Evolutionary conservation across 2,888 invertebrate species (phyloP).

Genomic region (Escarpia spicata): DNA sequence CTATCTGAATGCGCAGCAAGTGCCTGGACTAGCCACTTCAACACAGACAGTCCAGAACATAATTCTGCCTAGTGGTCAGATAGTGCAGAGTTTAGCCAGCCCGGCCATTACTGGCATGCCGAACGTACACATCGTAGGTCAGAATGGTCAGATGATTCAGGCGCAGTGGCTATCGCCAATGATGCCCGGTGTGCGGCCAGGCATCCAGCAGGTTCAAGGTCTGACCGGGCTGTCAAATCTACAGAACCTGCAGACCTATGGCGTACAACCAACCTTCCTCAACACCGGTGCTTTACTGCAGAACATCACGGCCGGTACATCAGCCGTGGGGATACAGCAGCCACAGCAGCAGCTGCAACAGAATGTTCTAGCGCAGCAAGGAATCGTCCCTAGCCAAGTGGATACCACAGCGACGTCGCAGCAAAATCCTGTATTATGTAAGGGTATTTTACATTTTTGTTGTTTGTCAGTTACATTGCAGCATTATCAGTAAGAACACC

Average conservation of each 20-base stretch:
- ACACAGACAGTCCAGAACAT: slow-evolving; percentile 37
- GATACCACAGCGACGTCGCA: neutral
- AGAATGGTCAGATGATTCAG: slow-evolving; percentile 38
- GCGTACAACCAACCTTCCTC: slow-evolving; percentile 17
- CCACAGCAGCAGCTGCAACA: neutral
- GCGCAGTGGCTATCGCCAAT: slow-evolving; percentile 27
- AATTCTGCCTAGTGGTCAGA: slow-evolving; percentile 41
- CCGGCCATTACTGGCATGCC: slow-evolving; percentile 25
- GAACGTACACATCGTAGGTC: slow-evolving; percentile 31
- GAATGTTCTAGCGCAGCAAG: slow-evolving; percentile 7
- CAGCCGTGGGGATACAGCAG: neutral
- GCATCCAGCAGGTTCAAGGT: slow-evolving; percentile 25
- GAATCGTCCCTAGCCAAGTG: neutral
- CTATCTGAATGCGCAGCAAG: neutral
- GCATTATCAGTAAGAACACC: neutral
- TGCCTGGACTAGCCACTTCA: neutral
- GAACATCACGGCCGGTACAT: neutral
- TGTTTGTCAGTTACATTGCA: neutral
- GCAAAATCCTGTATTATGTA: neutral
- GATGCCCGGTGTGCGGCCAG: slow-evolving; percentile 7
- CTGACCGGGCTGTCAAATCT: neutral
- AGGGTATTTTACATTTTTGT: neutral
- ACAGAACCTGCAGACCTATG: neutral
- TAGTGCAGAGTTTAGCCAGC: slow-evolving; percentile 39
- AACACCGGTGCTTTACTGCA: slow-evolving; percentile 2